Percentiles rank a stretch among this genome's conserved stretches.
Conservation (phyloP, 2,797 vertebrate genomes). For the Gallirallus australis region DNA sequence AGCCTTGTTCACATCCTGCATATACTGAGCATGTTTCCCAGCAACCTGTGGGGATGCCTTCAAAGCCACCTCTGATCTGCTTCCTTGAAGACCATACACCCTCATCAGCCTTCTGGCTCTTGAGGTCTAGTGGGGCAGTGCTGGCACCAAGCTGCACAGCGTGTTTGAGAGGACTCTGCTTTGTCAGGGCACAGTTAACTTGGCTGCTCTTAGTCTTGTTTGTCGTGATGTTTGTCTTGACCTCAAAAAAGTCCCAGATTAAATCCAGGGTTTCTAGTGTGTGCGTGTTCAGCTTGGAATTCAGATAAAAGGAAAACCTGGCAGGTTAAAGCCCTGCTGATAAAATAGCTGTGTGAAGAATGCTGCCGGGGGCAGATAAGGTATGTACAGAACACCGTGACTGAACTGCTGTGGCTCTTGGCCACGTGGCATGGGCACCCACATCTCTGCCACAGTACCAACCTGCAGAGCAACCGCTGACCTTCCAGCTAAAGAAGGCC, state of each 20-base stretch:
- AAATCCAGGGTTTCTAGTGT: neutral
- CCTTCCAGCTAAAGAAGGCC: accelerated
- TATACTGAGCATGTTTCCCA: neutral
- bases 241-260: neutral
- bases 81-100: neutral
- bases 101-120: neutral
- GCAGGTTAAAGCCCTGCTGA: neutral
- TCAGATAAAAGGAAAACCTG: neutral
- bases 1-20: neutral
- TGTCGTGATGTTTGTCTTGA: neutral
- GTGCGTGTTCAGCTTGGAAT: neutral
- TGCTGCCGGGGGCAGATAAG: neutral
- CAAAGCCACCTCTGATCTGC: neutral
- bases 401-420: neutral
- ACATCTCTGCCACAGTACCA: accelerated
- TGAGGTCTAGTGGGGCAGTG: neutral
- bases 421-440: neutral
- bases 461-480: neutral
- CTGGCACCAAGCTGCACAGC: accelerated
- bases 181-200: neutral
- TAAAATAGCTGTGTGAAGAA: neutral
- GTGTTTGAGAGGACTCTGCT: neutral
- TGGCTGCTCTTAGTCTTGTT: neutral
- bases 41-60: neutral
- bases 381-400: accelerated